These are phyloP conservation scores for Tachypleus tridentatus DNA, from an alignment of 1,140 invertebrate species.

Conservation along the genomic window DNA sequence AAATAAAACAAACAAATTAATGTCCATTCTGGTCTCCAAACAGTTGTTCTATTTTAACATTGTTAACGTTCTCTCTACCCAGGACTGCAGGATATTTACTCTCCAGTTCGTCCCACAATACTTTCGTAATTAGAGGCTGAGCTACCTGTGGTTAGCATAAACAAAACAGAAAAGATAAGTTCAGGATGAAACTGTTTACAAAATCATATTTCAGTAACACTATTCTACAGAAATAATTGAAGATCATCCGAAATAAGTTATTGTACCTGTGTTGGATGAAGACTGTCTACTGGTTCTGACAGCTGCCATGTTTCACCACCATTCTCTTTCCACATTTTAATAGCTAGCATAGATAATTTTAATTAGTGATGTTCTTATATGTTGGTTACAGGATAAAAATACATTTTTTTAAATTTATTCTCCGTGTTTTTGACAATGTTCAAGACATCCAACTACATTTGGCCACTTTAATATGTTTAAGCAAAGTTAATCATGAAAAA, in stretches of 20 bases:
- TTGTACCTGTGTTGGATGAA: constrained; percentile 40
- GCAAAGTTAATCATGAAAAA: too few species aligned
- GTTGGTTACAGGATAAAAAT: too few species aligned
- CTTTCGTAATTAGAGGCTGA: constrained; percentile 30
- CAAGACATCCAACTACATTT: too few species aligned
- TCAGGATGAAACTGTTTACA: too few species aligned
- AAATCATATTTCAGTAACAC: too few species aligned
- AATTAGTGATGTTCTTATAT: constrained; percentile 1
- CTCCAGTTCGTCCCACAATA: constrained; percentile 29
- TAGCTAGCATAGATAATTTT: constrained; percentile 25
- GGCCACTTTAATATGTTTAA: too few species aligned
- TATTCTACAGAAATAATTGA: not conserved
- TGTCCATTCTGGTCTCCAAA: constrained; percentile 17
- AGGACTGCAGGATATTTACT: constrained; percentile 15
- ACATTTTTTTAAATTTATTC: too few species aligned
- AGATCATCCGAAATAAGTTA: not conserved
- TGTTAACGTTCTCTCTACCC: constrained; percentile 16
- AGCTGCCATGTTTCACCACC: constrained; percentile 34
- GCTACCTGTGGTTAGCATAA: constrained; percentile 16
- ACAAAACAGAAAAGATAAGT: too few species aligned
- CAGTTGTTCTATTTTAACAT: constrained; percentile 1
- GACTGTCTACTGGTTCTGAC: constrained; percentile 41
- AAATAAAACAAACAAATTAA: constrained; percentile 5
- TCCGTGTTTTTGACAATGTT: too few species aligned
- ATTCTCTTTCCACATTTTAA: constrained; percentile 32